Conservation (phyloP, 2,113 vertebrate genomes). For the Phalacrocorax pelagicus region DNA sequence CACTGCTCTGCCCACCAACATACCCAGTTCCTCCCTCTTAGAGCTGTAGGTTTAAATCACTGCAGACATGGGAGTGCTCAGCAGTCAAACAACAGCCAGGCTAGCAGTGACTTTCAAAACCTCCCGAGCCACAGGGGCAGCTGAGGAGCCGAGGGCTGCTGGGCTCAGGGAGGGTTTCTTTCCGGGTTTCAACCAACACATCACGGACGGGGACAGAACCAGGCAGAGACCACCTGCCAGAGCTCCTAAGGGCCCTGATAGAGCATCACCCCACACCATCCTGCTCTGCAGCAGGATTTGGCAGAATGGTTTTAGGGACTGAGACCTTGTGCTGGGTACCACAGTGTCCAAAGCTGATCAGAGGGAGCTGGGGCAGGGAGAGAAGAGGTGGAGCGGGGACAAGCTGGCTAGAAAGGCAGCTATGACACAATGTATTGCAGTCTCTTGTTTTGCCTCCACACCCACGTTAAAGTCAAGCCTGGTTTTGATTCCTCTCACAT, state of each 20-base stretch:
- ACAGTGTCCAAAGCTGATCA: rapidly evolving
- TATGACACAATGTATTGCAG: background rate
- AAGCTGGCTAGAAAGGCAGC: background rate
- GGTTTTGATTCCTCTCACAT: background rate
- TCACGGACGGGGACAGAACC: background rate
- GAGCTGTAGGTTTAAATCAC: background rate
- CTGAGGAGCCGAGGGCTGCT: background rate
- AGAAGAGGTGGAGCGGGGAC: background rate
- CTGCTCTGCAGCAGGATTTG: background rate
- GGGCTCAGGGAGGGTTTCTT: background rate
- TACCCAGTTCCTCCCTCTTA: background rate
- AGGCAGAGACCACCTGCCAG: background rate
- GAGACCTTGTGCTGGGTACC: background rate
- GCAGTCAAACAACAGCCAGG: background rate
- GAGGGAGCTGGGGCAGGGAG: background rate
- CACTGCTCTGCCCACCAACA: background rate
- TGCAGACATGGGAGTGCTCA: background rate
- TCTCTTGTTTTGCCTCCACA: background rate
- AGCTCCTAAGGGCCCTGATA: background rate
- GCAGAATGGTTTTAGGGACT: background rate
- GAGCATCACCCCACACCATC: background rate
- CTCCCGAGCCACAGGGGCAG: background rate
- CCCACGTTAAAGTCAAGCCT: background rate
- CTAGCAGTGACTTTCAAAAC: background rate
- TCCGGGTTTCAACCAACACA: background rate